Conservation (phyloP, 2,888 invertebrate genomes). For the Philaethria dido region DNA sequence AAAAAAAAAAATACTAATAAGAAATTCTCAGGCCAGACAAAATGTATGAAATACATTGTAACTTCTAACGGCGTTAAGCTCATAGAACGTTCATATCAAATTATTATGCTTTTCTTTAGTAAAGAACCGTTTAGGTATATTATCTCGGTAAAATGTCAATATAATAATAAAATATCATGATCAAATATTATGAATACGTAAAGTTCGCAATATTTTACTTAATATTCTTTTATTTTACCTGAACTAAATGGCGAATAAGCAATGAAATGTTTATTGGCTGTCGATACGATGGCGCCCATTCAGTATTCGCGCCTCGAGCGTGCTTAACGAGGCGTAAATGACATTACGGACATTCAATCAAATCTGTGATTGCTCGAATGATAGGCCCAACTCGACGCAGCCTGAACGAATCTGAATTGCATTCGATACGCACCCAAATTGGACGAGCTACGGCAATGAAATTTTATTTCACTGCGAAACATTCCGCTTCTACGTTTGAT, state of each 20-base stretch:
- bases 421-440: slow-evolving; percentile 47
- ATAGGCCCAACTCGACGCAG: slow-evolving; percentile 53
- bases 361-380: slow-evolving; percentile 62
- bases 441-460: slow-evolving; percentile 52
- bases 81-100: too few relatives aligned
- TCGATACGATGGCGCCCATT: slow-evolving; percentile 49
- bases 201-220: slow-evolving; percentile 4
- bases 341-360: slow-evolving; percentile 72
- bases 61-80: too few relatives aligned
- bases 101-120: too few relatives aligned
- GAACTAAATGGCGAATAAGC: slow-evolving; percentile 37
- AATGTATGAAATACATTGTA: too few relatives aligned
- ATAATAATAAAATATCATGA: background rate
- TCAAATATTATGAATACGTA: background rate
- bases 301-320: slow-evolving; percentile 61
- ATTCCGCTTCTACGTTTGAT: slow-evolving; percentile 44
- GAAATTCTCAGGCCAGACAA: too few relatives aligned
- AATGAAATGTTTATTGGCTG: slow-evolving; percentile 68
- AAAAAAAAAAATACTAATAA: too few relatives aligned
- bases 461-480: slow-evolving; percentile 43
- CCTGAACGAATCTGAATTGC: slow-evolving; percentile 50
- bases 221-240: slow-evolving; percentile 3
- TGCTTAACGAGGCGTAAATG: slow-evolving; percentile 73
- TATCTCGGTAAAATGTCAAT: background rate
- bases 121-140: background rate